Percentiles rank a stretch among this genome's conserved stretches.
Evolutionary conservation across 2,888 invertebrate genomes (phyloP).

Genomic region (Lutraria lutraria): DNA sequence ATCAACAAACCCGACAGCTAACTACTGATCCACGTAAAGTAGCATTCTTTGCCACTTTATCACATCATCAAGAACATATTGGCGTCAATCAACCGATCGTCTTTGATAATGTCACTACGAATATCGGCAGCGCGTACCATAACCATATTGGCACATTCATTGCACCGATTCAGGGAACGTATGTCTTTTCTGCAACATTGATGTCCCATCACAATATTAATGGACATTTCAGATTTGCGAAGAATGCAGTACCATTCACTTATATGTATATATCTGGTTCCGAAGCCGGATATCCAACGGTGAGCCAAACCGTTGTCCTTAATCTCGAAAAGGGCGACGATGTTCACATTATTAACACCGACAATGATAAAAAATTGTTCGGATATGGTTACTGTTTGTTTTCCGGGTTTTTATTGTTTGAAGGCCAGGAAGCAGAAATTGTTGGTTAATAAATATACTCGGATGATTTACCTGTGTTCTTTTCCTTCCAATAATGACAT

Average conservation of each 20-base stretch:
- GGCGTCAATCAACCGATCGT: not conserved
- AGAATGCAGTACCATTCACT: not conserved
- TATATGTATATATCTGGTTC: not conserved
- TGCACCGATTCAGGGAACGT: not conserved
- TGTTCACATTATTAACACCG: not conserved
- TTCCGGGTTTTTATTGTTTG: not conserved
- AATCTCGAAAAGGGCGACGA: not conserved
- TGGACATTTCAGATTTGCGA: not conserved
- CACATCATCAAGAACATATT: not conserved
- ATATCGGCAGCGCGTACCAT: not conserved
- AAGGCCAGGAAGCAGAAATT: not conserved
- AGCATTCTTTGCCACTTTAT: not conserved
- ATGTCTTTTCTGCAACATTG: not conserved
- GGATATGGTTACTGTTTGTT: conserved; percentile 4
- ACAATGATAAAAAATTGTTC: not conserved
- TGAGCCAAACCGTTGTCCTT: not conserved
- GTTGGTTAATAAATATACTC: not conserved
- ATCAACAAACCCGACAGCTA: not conserved
- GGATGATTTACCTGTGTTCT: not conserved
- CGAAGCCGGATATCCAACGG: not conserved
- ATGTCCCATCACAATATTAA: not conserved
- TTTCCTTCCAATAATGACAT: too few species aligned
- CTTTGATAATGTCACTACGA: not conserved
- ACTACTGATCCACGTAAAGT: not conserved
- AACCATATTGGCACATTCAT: not conserved